Evolutionary conservation across 2,113 vertebrate genomes (phyloP).

Genomic region (Neofelis nebulosa): DNA sequence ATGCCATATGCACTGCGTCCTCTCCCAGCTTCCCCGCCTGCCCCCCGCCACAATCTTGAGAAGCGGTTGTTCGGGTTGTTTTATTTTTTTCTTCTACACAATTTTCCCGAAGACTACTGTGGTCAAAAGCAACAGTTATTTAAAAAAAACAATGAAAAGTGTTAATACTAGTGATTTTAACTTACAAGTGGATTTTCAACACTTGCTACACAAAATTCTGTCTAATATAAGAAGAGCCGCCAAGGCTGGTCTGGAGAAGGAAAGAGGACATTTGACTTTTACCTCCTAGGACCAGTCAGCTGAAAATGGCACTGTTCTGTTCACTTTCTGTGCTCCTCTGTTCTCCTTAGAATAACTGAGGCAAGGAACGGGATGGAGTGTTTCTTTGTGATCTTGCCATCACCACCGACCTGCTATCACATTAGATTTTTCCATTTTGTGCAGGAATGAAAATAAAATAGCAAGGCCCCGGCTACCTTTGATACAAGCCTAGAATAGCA

Average conservation of each 20-base stretch:
- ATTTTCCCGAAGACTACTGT: background rate
- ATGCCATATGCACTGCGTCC: background rate
- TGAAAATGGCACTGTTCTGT: background rate
- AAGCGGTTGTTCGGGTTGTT: background rate
- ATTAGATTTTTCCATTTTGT: slow-evolving; percentile 40
- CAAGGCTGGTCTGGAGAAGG: background rate
- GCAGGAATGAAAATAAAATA: slow-evolving; percentile 61
- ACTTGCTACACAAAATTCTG: background rate
- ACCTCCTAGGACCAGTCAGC: background rate
- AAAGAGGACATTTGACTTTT: background rate
- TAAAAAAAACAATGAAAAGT: background rate
- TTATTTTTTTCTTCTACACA: background rate
- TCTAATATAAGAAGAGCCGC: background rate
- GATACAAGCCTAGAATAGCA: slow-evolving; percentile 66
- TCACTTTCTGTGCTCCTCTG: background rate
- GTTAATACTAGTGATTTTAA: background rate
- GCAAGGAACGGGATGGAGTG: background rate
- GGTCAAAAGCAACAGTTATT: slow-evolving; percentile 11
- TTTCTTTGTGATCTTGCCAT: background rate
- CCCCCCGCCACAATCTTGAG: background rate
- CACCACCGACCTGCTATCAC: background rate
- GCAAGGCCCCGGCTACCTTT: slow-evolving; percentile 6
- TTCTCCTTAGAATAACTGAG: background rate
- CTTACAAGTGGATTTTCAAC: background rate
- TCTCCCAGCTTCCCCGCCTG: background rate